Conservation (phyloP, 2,113 vertebrate species). For the Gambusia holbrooki region DNA sequence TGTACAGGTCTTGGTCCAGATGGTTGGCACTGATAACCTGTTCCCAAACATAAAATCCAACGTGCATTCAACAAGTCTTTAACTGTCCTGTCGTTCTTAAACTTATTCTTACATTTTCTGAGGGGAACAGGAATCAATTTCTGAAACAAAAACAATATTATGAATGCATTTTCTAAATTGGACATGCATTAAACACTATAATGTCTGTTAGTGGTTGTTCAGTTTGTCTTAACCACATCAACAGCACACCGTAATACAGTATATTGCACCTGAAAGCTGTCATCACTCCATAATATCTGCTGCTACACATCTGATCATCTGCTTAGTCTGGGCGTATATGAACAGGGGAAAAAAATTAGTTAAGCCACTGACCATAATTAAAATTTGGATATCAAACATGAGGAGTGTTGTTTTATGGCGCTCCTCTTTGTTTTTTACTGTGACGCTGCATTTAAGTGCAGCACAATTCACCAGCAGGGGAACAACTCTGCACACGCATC, state of each 20-base stretch:
- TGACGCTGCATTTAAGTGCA: constrained; percentile 38
- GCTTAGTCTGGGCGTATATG: constrained; percentile 53
- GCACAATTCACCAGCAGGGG: constrained; percentile 57
- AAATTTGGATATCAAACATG: constrained; percentile 6
- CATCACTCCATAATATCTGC: background rate
- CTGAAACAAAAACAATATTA: constrained; percentile 42
- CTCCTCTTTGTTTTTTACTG: constrained; percentile 19
- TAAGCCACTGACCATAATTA: constrained; percentile 30
- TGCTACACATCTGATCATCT: constrained; percentile 2
- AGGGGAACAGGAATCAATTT: constrained; percentile 44
- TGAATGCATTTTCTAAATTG: constrained; percentile 44
- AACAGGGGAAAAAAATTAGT: constrained; percentile 21
- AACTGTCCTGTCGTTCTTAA: background rate
- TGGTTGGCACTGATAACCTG: no score
- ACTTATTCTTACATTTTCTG: constrained; percentile 38
- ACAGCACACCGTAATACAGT: constrained; percentile 7
- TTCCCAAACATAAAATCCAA: background rate
- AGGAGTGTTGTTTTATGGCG: background rate
- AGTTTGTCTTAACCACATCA: constrained; percentile 40
- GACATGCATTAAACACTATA: constrained; percentile 33
- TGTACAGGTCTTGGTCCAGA: no score
- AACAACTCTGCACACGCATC: constrained; percentile 3
- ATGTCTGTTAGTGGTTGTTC: constrained; percentile 7
- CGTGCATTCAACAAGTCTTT: background rate
- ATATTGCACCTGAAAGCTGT: background rate